phyloP scores from a whole-genome alignment of 2,888 invertebrate genomes.

The Eudemis profundana region DNA sequence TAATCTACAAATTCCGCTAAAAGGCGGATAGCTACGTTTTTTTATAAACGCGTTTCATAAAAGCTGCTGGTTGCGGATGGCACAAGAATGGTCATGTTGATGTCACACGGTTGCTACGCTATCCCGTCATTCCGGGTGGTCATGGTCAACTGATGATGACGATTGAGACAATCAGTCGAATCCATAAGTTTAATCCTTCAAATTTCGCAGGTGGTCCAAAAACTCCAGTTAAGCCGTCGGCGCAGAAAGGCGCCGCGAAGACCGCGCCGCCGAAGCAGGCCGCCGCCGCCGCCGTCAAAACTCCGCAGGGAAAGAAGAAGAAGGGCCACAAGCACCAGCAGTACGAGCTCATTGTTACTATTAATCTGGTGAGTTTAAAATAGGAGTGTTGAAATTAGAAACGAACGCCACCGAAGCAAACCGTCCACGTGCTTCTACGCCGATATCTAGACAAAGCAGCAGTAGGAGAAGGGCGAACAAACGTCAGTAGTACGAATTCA shows the following conservation, averaged over 20 bases:
- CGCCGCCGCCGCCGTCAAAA: slow-evolving; percentile 83
- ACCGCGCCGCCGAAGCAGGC: slow-evolving; percentile 87
- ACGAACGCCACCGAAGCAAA: slow-evolving; percentile 87
- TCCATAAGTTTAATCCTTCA: too few relatives aligned
- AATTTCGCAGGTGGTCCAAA: slow-evolving; percentile 85
- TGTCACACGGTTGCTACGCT: too few relatives aligned
- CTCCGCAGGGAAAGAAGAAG: slow-evolving; percentile 89
- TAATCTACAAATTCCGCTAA: too few relatives aligned
- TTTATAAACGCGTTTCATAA: too few relatives aligned
- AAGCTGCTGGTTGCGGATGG: too few relatives aligned
- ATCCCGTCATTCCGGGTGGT: too few relatives aligned
- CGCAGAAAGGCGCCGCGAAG: slow-evolving; percentile 91
- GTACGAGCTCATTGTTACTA: slow-evolving; percentile 92
- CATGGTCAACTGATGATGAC: too few relatives aligned
- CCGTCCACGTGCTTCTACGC: slow-evolving; percentile 84
- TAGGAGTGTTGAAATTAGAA: too few relatives aligned
- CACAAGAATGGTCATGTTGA: too few relatives aligned
- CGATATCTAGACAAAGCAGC: slow-evolving; percentile 86
- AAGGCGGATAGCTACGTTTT: too few relatives aligned
- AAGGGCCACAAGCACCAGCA: slow-evolving; percentile 92
- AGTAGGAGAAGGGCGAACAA: slow-evolving; percentile 92
- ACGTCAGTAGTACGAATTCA: slow-evolving; percentile 92
- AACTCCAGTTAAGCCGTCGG: slow-evolving; percentile 88
- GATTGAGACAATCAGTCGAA: too few relatives aligned
- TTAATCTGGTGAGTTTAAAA: slow-evolving; percentile 89